These are phyloP conservation scores for Corythaeola cristata DNA, from an alignment of 2,113 vertebrate species.

Conservation along the genomic window DNA sequence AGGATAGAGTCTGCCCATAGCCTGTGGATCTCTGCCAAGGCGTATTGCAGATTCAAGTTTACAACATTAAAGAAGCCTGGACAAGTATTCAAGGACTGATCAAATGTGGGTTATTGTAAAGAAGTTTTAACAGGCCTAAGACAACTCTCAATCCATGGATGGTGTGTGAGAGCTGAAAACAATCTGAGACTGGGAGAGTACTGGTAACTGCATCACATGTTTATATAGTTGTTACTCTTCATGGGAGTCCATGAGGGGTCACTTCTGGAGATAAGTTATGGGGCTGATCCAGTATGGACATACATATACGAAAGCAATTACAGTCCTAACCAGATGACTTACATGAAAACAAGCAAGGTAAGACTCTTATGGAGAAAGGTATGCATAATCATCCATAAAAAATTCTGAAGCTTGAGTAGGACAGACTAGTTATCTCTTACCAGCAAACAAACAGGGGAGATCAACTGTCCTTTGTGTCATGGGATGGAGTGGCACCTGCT, in stretches of 20 bases:
- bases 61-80: neutral
- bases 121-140: neutral
- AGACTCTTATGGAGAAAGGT: neutral
- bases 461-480: neutral
- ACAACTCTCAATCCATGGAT: neutral
- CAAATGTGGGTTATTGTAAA: neutral
- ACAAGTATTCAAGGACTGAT: neutral
- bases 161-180: neutral
- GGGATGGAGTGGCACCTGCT: neutral
- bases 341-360: neutral
- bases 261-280: neutral
- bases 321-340: neutral
- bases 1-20: accelerated
- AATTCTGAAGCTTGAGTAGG: neutral
- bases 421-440: neutral
- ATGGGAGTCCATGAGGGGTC: neutral
- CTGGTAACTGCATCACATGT: accelerated
- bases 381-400: neutral
- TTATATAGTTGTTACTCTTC: neutral
- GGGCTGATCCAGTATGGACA: neutral
- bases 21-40: neutral
- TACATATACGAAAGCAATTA: neutral
- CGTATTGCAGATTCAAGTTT: neutral
- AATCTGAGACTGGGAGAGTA: neutral
- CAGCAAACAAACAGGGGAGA: accelerated